Conservation (phyloP, 1,140 invertebrate genomes). For the Mactra quadrangularis region DNA sequence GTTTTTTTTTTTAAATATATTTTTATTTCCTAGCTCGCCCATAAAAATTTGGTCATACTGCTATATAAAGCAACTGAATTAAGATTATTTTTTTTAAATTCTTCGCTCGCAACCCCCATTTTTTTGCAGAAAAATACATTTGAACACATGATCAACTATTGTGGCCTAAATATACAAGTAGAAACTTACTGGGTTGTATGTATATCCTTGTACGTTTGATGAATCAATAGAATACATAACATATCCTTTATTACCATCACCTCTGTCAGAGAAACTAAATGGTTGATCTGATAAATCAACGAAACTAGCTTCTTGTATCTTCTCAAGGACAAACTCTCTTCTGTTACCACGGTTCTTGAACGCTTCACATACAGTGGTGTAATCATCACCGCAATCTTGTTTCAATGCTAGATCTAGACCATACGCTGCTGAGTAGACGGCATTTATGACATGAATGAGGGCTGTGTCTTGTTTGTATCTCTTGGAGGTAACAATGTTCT, state of each 20-base stretch:
- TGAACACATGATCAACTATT: too few species aligned
- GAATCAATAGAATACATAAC: slow-evolving; percentile 66
- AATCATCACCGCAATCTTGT: slow-evolving; percentile 73
- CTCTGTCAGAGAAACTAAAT: slow-evolving; percentile 73
- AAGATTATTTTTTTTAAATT: too few species aligned
- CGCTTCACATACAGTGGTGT: slow-evolving; percentile 76
- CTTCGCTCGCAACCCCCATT: too few species aligned
- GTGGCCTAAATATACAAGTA: too few species aligned
- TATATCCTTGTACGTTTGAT: slow-evolving; percentile 60
- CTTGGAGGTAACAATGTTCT: slow-evolving; percentile 65
- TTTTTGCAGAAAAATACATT: too few species aligned
- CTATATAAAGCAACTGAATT: too few species aligned
- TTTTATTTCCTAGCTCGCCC: too few species aligned
- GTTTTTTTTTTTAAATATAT: too few species aligned
- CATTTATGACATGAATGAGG: slow-evolving; percentile 78
- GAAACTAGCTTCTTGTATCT: slow-evolving; percentile 74
- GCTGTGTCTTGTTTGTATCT: slow-evolving; percentile 76
- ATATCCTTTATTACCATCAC: slow-evolving; percentile 77
- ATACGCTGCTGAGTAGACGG: slow-evolving; percentile 77
- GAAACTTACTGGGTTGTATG: slow-evolving; percentile 70
- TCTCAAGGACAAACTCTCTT: slow-evolving; percentile 66
- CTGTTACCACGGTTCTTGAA: slow-evolving; percentile 68
- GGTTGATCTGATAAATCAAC: slow-evolving; percentile 66
- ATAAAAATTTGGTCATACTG: too few species aligned
- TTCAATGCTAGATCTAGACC: slow-evolving; percentile 75